phyloP scores from a whole-genome alignment of 1,140 invertebrate genomes.

The Drosophila bifasciata region DNA sequence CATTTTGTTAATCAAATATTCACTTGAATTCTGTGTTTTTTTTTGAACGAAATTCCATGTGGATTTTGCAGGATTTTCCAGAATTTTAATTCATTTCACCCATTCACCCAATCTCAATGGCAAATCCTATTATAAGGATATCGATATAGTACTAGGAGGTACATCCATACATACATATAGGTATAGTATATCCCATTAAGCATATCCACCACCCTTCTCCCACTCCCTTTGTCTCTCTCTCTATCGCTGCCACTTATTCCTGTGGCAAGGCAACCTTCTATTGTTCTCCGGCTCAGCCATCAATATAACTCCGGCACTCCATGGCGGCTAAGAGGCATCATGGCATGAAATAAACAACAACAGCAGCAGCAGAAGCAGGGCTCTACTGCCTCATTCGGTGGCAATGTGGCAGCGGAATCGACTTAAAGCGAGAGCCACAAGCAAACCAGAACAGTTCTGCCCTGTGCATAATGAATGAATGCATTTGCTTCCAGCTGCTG shows the following conservation, averaged over 20 bases:
- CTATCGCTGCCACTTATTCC: constrained; percentile 20
- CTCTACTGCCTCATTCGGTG: not conserved
- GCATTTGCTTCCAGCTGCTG: constrained; percentile 39
- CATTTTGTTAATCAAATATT: constrained; percentile 27
- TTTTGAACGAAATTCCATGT: not conserved
- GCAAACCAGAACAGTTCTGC: constrained; percentile 10
- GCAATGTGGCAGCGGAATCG: constrained; percentile 52
- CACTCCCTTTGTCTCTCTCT: no score
- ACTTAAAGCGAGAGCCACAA: constrained; percentile 31
- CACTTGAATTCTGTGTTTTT: constrained; percentile 16
- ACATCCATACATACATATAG: constrained; percentile 28
- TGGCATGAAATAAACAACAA: constrained; percentile 45
- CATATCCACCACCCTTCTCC: constrained; percentile 19
- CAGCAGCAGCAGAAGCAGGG: not conserved
- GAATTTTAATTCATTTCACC: not conserved
- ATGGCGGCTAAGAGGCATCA: constrained; percentile 19
- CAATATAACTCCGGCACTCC: constrained; percentile 24
- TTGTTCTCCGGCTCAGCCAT: constrained; percentile 30
- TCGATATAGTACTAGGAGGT: constrained; percentile 5
- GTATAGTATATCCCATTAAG: constrained; percentile 27
- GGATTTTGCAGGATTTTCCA: not conserved
- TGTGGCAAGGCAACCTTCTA: constrained; percentile 11
- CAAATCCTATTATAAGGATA: constrained; percentile 9
- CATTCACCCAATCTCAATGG: not conserved
- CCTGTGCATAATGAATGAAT: constrained; percentile 70